Evolutionary conservation across 2,888 invertebrate genomes (phyloP), one percentile per base, ranked within the genome.

Genomic region (Drosophila rellima): DNA sequence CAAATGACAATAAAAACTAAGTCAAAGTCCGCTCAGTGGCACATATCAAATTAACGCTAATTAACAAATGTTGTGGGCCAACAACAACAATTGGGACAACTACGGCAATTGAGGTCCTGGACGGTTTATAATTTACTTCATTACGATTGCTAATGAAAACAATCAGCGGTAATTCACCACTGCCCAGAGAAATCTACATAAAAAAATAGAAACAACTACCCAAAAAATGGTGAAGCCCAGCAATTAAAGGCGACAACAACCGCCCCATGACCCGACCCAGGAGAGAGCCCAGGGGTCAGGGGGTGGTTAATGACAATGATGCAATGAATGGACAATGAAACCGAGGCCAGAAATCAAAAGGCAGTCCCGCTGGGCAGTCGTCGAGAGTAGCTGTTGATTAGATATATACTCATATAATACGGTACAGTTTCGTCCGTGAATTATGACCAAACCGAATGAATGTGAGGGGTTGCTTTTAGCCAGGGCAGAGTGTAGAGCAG

Each of bases 181-280:
- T 52, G 55, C 51, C 37, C 68, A 54, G 44, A 67, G 31, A 60
- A 80, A 82, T 86, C 81, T 86, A 86, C 79, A 83, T 86, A 63
- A 39, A 20, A 26, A 37, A 48, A 40, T 5, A n/a, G 35, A 11
- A 51, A 39, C 47, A 76, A 78, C 74, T 69, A 65, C 65, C 66
- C 66, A 72, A 77, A 66, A 59, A 59, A 40, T 15, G 33, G 48
- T 51, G 61, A 51, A 70, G 64, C 52, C 50, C 52, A 63, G 62
- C 88, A 87, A 85, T 87, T 87, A 87, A 80, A 87, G 82, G 88
- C 85, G 88, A 86, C 85, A 85, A 87, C 82, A 82, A 82, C 78
- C 77, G 80, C 70, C 72, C 83, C 80, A 44, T 77, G 81, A 64
- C 64, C 78, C 74, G 81, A 64, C 64, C 78, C 61, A 7, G 45